Evolutionary conservation across 1,140 invertebrate genomes (phyloP).

Genomic region (Adelges cooleyi): DNA sequence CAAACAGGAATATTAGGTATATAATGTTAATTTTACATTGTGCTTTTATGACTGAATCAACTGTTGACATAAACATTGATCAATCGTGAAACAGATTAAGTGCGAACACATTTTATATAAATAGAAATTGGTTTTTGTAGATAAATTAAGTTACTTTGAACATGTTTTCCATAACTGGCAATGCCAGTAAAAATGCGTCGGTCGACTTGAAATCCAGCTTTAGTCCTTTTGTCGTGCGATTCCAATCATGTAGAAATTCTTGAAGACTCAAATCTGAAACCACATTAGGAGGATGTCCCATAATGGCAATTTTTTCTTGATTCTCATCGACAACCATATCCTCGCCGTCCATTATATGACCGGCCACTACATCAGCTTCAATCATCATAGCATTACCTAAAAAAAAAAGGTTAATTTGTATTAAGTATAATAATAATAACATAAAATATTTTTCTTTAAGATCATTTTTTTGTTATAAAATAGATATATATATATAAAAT

Average conservation of each 20-base stretch:
- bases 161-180: constrained; percentile 44
- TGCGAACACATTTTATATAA: too few relatives aligned
- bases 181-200: constrained; percentile 57
- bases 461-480: too few relatives aligned
- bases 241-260: constrained; percentile 47
- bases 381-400: constrained; percentile 13
- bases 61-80: too few relatives aligned
- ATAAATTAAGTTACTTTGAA: constrained; percentile 31
- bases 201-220: constrained; percentile 82
- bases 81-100: too few relatives aligned
- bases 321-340: constrained; percentile 37
- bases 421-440: too few relatives aligned
- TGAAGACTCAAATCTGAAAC: constrained; percentile 64
- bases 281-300: constrained; percentile 68
- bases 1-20: too few relatives aligned
- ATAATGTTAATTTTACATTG: too few relatives aligned
- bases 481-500: too few relatives aligned
- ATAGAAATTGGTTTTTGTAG: too few relatives aligned
- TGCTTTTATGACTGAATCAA: too few relatives aligned
- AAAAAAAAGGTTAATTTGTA: too few relatives aligned
- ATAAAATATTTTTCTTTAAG: too few relatives aligned
- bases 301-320: constrained; percentile 52
- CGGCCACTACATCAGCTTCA: constrained; percentile 8
- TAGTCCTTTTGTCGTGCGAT: constrained; percentile 48
- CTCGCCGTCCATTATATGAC: constrained; percentile 4